Evolutionary conservation across 2,888 invertebrate species (phyloP), one percentile per base, ranked within the genome.

Genomic region (Alloplasta piceator): DNA sequence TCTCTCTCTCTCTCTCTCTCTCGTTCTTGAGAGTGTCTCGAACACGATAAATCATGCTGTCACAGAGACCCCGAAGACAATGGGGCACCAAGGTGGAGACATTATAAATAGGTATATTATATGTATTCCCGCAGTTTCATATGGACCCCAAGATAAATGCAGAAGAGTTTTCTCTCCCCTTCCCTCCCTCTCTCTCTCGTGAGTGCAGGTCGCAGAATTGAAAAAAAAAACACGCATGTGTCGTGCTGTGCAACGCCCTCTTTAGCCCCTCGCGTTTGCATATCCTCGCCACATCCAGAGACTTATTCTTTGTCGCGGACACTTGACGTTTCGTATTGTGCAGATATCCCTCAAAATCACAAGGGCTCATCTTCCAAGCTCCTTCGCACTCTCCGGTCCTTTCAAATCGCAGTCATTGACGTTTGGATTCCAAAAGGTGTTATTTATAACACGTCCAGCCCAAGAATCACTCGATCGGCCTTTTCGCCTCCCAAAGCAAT

Each of bases 151-250:
- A 26, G 26, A 26, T 26, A 26, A 26, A 26, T 26, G 26, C 26
- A 26, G 26, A 26, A 26, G 3, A 26, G 26, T 26, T 26, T 26
- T 26, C 26, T 26, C 26, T 26, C 26, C 3, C 26, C 26, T 26
- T 26, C 26, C 26, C 26, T 26, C 26, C 26, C 1, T 26, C 26
- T 26, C 26, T 26, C 26, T 26, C 63, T 72, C 72, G 74, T 68
- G 72, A 61, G 79, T 74, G 79, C 79, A 79, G 79, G 79, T 78
- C 78, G 73, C 78, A 78, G 68, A 63, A 78, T 68, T 73, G 73
- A 67, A 74, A 58, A n/a, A 52, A 6, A 36, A 63, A 63, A 72
- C 72, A 61, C 71, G 39, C 71, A 61, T 38, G 41, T 61, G 26
- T 60, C 48, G 41, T 16, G 41, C 68, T 39, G 50, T 71, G 46